Evolutionary conservation across 1,140 invertebrate genomes (phyloP), one percentile per base, ranked within the genome.

Genomic region (Halictus rubicundus): DNA sequence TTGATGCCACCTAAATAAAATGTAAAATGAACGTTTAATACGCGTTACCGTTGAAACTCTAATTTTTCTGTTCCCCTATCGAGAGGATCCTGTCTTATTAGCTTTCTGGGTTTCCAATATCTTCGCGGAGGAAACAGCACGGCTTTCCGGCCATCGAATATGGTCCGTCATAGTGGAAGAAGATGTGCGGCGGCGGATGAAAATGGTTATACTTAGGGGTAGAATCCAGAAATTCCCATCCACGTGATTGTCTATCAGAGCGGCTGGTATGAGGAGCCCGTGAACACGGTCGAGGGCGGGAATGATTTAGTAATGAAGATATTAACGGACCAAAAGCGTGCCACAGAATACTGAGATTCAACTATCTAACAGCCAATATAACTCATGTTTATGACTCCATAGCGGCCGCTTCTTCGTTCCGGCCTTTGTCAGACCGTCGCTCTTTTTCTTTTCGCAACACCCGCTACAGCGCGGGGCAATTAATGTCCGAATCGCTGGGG

Each of bases 291-390:
- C 86, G 85, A 89, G 84, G 85, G 81, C 70, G 88, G 88, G 89
- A 88, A 92, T 92, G 91, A 92, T 92, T 92, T 92, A 92, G 91
- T 92, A 92, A 92, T 92, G 91, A 92, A 92, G 91, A 92, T 92
- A 92, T 92, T 92, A 92, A 92, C 91, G 88, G 90, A 89, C 82
- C 88, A 81, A 92, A 88, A 89, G 91, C 88, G 89, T 89, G 90
- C 91, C 90, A 89, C 90, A 84, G 91, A 92, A 92, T 92, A 92
- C 91, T 89, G 91, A 92, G 91, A 92, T 92, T 92, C 91, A 92
- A 92, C 91, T 92, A 92, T 92, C 91, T 92, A 92, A 92, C 91
- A 88, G 89, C 91, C 89, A 88, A 88, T 88, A 92, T 92, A 92
- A 92, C 90, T 92, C 91, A 92, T 88, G 84, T 92, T 92, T 92